Evolutionary conservation across 2,888 invertebrate genomes (phyloP).

Genomic region (Pseudococcus longispinus): DNA sequence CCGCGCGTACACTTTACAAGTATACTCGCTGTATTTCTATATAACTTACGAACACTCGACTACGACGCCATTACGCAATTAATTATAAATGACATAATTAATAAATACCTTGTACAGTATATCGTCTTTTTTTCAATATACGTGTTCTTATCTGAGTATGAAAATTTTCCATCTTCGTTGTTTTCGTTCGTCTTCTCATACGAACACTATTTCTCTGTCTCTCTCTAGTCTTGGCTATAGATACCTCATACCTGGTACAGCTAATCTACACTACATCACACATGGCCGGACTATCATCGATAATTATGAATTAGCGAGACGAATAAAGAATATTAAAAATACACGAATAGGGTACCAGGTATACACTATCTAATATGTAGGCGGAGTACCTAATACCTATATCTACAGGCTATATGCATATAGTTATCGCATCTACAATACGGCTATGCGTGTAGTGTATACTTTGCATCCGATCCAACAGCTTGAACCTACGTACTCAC

Average conservation of each 20-base stretch:
- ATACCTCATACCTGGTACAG: neutral
- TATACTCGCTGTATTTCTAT: neutral
- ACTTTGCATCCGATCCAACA: neutral
- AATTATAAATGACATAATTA: conserved; percentile 46
- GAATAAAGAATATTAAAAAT: conserved; percentile 42
- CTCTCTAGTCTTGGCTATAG: neutral
- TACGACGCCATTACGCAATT: neutral
- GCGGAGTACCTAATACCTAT: conserved; percentile 27
- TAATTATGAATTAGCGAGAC: conserved; percentile 42
- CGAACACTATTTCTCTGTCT: neutral
- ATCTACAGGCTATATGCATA: conserved; percentile 2
- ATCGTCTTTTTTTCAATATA: neutral
- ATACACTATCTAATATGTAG: neutral
- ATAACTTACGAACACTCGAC: neutral
- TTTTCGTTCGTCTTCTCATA: neutral
- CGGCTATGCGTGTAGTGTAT: neutral
- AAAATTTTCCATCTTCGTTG: neutral
- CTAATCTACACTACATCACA: neutral
- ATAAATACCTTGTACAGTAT: conserved; percentile 13
- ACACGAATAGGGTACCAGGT: conserved; percentile 4
- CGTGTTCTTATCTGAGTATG: neutral
- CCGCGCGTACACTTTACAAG: neutral
- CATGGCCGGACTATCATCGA: conserved; percentile 19
- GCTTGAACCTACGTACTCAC: neutral
- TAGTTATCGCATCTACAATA: neutral